Evolutionary conservation across 2,888 invertebrate species (phyloP).

Genomic region (Leptopilina drosophilae): DNA sequence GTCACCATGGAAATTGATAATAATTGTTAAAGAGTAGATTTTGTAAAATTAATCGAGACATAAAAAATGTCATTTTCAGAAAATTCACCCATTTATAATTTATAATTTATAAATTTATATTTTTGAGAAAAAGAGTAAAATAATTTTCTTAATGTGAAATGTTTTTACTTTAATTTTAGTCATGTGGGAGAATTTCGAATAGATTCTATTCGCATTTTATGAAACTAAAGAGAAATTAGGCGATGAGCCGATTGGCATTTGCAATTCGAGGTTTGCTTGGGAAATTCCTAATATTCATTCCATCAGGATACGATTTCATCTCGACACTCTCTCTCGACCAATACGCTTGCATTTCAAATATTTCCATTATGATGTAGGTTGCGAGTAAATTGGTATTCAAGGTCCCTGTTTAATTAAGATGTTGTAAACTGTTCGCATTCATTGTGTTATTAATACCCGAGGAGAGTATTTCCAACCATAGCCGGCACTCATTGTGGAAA

Average conservation of each 20-base stretch:
- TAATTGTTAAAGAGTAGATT: no score
- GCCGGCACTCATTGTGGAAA: not conserved
- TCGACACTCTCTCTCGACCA: conserved; percentile 22
- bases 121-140: no score
- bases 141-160: not conserved
- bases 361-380: conserved; percentile 10
- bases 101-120: no score
- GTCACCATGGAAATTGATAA: no score
- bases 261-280: conserved; percentile 23
- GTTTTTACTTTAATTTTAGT: not conserved
- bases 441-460: conserved; percentile 8
- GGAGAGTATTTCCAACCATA: not conserved
- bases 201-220: not conserved
- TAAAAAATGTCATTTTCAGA: no score
- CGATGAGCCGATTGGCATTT: conserved; percentile 10
- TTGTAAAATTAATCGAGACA: no score
- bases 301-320: conserved; percentile 32
- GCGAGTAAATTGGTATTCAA: conserved; percentile 19
- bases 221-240: conserved; percentile 6
- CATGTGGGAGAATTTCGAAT: not conserved
- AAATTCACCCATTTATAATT: no score
- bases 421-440: conserved; percentile 17
- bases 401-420: conserved; percentile 38
- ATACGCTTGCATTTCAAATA: conserved; percentile 37
- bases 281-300: conserved; percentile 35